These are phyloP conservation scores for Neogale vison DNA, from an alignment of 2,113 vertebrate species.

Conservation along the genomic window DNA sequence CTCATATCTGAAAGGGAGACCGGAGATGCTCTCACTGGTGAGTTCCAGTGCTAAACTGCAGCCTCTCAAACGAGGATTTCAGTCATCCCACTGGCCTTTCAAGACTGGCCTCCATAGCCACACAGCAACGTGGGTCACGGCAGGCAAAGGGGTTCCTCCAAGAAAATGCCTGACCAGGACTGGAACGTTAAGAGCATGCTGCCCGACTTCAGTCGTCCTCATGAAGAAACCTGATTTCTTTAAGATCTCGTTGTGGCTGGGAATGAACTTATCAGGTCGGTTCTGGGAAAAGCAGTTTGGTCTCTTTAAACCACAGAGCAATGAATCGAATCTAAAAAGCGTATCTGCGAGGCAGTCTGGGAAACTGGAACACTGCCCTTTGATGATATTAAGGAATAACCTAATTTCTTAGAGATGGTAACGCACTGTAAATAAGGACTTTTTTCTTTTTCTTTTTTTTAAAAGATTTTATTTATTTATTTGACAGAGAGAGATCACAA, in stretches of 20 bases:
- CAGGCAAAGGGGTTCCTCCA: neutral
- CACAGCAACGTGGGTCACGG: neutral
- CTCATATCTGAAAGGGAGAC: neutral
- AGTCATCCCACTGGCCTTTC: neutral
- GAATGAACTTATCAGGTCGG: neutral
- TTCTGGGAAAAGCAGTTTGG: neutral
- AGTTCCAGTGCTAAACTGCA: neutral
- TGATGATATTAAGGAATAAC: neutral
- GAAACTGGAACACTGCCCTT: neutral
- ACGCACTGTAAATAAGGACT: neutral
- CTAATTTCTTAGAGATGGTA: neutral
- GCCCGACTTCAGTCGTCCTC: neutral
- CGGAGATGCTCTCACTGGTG: neutral
- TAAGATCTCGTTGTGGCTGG: neutral
- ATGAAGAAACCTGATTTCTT: neutral
- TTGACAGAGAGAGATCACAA: too few relatives aligned
- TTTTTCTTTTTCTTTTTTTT: too few relatives aligned
- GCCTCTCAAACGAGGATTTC: neutral
- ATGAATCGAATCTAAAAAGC: neutral
- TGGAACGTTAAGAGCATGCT: neutral
- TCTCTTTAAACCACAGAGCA: neutral
- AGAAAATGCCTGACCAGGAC: neutral
- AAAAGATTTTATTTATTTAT: too few relatives aligned
- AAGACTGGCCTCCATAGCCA: neutral
- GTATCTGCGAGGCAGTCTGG: neutral